Evolutionary conservation across 2,113 vertebrate genomes (phyloP).

Genomic region (Chionomys nivalis): DNA sequence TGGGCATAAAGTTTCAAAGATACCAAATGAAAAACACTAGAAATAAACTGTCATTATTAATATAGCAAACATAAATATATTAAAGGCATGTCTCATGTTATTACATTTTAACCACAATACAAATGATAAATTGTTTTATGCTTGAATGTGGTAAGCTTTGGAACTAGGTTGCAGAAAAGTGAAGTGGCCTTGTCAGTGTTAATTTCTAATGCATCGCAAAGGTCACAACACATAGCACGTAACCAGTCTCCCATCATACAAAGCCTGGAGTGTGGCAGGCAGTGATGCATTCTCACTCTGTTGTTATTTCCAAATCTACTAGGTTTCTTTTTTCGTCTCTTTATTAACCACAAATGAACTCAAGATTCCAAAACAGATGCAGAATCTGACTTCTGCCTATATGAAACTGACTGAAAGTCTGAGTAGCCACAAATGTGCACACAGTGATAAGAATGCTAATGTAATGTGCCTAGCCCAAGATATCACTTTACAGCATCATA

Average conservation of each 20-base stretch:
- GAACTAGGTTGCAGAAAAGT: not conserved
- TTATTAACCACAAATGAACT: conserved; percentile 46
- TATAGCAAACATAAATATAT: not conserved
- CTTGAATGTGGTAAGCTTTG: not conserved
- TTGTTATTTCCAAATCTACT: not conserved
- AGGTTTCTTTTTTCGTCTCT: not conserved
- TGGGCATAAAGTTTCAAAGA: conserved; percentile 36
- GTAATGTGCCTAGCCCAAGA: not conserved
- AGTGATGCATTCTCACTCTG: not conserved
- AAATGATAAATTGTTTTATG: not conserved
- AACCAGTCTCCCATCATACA: not conserved
- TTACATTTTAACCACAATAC: not conserved
- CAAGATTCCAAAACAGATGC: conserved; percentile 43
- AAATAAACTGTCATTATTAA: not conserved
- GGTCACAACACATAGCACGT: not conserved
- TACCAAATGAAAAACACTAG: not conserved
- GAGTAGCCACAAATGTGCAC: conserved; percentile 35
- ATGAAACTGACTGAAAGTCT: not conserved
- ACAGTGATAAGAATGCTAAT: conserved; percentile 54
- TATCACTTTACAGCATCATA: not conserved
- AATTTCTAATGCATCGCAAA: not conserved
- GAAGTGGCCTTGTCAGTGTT: not conserved
- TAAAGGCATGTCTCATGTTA: not conserved
- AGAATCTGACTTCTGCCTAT: not conserved
- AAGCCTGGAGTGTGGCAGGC: not conserved